Conservation (phyloP, 37 sponge, comb jelly and placozoan species). For the Haliclona indistincta region DNA sequence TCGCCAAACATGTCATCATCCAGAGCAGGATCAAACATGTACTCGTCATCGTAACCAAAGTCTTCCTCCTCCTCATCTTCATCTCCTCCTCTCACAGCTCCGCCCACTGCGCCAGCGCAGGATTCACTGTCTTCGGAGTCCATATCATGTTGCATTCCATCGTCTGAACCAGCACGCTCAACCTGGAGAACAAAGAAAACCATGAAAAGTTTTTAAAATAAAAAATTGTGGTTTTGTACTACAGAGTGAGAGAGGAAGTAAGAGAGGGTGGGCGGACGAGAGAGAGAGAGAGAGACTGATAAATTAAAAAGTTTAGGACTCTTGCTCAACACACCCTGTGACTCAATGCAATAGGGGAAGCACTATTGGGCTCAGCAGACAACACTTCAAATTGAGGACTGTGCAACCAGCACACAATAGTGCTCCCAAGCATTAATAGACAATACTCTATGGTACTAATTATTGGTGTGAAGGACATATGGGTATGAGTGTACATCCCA, state of each 20-base stretch:
- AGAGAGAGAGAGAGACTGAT: background rate
- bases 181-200: constrained; percentile 37
- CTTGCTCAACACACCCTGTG: too few species aligned
- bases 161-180: constrained; percentile 47
- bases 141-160: constrained; percentile 30
- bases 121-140: background rate
- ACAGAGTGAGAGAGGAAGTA: constrained; percentile 1
- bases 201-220: background rate
- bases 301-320: too few species aligned
- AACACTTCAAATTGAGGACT: too few species aligned
- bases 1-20: constrained; percentile 66
- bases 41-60: constrained; percentile 9
- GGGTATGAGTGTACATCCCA: too few species aligned
- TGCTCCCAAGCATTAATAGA: too few species aligned
- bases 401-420: too few species aligned
- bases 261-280: background rate
- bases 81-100: constrained; percentile 28
- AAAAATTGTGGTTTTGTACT: background rate
- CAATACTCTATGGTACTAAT: too few species aligned
- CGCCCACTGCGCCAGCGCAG: background rate
- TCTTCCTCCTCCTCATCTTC: constrained; percentile 50
- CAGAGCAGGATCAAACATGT: constrained; percentile 28
- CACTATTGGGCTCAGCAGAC: too few species aligned
- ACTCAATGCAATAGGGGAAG: too few species aligned
- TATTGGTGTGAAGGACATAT: too few species aligned